Conservation (phyloP, 2,797 vertebrate genomes). For the Notoglanidium macrostoma region DNA sequence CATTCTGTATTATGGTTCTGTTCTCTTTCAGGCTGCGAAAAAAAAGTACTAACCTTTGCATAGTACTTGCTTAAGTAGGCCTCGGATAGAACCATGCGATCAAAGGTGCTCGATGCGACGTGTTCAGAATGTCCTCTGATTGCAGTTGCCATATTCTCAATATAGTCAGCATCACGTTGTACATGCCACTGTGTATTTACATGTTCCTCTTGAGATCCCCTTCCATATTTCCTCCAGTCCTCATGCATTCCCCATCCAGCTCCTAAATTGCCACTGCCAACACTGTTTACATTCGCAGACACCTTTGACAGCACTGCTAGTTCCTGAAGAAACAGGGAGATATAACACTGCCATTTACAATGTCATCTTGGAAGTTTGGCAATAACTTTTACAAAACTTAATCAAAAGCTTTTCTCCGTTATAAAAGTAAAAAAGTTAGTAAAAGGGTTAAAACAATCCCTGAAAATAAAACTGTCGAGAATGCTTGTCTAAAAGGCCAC, state of each 20-base stretch:
- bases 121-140: slow-evolving; percentile 28
- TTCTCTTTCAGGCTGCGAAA: neutral
- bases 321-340: neutral
- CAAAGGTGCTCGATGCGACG: slow-evolving; percentile 30
- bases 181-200: neutral
- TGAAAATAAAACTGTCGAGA: neutral
- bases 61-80: slow-evolving; percentile 70
- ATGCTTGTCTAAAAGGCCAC: neutral
- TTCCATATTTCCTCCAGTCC: neutral
- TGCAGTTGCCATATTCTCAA: neutral
- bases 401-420: neutral
- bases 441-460: neutral
- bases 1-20: too few species aligned
- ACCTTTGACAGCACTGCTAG: neutral
- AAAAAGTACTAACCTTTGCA: slow-evolving; percentile 65
- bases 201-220: neutral
- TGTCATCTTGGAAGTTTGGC: neutral
- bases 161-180: too few species aligned
- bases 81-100: slow-evolving; percentile 70
- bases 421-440: neutral
- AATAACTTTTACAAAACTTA: neutral
- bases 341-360: neutral
- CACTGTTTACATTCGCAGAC: neutral
- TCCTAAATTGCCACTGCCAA: rapidly evolving
- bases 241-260: neutral